These are phyloP conservation scores for Hypsibius dujardini DNA, from an alignment of 1,140 invertebrate species.

Conservation along the genomic window DNA sequence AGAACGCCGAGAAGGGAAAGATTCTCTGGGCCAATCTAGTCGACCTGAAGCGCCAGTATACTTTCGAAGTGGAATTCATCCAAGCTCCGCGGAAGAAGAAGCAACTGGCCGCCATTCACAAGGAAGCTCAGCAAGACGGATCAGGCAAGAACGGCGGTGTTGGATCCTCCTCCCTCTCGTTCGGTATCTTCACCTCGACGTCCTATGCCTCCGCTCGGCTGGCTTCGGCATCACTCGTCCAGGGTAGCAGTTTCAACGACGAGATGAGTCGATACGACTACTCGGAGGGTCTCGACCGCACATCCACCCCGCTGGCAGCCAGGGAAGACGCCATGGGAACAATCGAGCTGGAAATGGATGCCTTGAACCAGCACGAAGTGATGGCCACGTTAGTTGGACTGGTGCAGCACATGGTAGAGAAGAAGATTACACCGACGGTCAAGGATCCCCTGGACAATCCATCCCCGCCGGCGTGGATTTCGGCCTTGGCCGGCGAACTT, in stretches of 20 bases:
- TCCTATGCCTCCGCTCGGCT: not conserved
- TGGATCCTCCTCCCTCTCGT: not conserved
- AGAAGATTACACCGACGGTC: slow-evolving; percentile 28
- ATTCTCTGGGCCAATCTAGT: slow-evolving; percentile 32
- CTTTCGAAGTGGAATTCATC: slow-evolving; percentile 25
- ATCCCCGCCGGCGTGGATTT: slow-evolving; percentile 38
- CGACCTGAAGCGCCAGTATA: slow-evolving; percentile 28
- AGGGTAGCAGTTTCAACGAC: not conserved
- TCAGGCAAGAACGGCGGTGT: not conserved
- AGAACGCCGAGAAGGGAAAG: slow-evolving; percentile 32
- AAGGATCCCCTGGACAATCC: not conserved
- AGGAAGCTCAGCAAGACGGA: not conserved
- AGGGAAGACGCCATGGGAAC: slow-evolving; percentile 32
- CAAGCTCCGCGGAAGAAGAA: not conserved
- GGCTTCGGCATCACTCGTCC: not conserved
- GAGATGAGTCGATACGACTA: not conserved
- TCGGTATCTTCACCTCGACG: slow-evolving; percentile 18
- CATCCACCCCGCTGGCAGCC: slow-evolving; percentile 31
- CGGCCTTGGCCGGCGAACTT: slow-evolving; percentile 35
- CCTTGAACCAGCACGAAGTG: slow-evolving; percentile 48
- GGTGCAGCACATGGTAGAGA: slow-evolving; percentile 30
- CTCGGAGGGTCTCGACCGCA: slow-evolving; percentile 21
- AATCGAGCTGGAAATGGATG: slow-evolving; percentile 39
- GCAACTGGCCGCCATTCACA: slow-evolving; percentile 5
- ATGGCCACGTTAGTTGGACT: slow-evolving; percentile 39